Conservation (phyloP, 1,140 invertebrate species). For the Hylaeus volcanicus region DNA sequence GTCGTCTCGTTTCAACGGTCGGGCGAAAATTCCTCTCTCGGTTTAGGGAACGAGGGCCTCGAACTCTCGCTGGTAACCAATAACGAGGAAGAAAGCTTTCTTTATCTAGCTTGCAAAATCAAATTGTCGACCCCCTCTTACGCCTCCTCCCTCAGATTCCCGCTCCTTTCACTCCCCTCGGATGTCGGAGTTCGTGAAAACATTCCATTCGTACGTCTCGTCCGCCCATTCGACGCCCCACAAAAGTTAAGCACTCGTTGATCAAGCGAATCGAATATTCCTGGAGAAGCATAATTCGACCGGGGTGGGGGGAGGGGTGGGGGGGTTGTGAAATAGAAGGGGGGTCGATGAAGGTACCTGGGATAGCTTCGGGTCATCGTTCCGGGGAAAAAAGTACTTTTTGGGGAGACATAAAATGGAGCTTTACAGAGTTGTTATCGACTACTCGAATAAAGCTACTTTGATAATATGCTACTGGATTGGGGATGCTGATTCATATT, state of each 20-base stretch:
- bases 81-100: constrained; percentile 66
- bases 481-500: too few species aligned
- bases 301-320: too few species aligned
- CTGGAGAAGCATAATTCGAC: constrained; percentile 14
- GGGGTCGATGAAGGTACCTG: too few species aligned
- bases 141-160: constrained; percentile 30
- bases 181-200: constrained; percentile 50
- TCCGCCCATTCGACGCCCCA: constrained; percentile 38
- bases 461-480: too few species aligned
- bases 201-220: constrained; percentile 47
- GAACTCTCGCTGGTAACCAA: constrained; percentile 52
- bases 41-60: constrained; percentile 35
- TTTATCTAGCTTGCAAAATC: constrained; percentile 65
- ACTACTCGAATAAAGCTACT: too few species aligned
- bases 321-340: too few species aligned
- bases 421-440: too few species aligned
- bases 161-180: constrained; percentile 12
- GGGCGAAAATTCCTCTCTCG: constrained; percentile 42
- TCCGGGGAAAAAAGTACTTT: too few species aligned
- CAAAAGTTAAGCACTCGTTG: constrained; percentile 56
- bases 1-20: constrained; percentile 27
- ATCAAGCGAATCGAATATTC: constrained; percentile 59
- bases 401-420: too few species aligned
- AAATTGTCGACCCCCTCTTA: constrained; percentile 53
- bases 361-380: too few species aligned